phyloP scores from a whole-genome alignment of 2,113 vertebrate genomes.

The Nothocercus julius region DNA sequence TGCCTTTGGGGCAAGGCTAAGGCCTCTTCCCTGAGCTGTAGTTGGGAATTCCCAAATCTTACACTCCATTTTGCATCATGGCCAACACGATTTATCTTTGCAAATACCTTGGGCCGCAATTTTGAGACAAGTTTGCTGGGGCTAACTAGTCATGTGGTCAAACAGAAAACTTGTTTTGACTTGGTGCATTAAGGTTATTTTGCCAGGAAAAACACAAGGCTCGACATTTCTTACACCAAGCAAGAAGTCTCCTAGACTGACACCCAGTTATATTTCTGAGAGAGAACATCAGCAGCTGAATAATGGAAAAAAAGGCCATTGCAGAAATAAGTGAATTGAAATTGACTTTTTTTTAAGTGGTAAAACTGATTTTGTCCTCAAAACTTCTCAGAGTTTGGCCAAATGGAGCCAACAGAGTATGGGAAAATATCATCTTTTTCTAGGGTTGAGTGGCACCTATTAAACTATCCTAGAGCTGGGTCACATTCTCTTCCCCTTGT shows the following conservation, averaged over 20 bases:
- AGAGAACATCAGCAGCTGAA: not conserved
- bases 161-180: not conserved
- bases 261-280: not conserved
- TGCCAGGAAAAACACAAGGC: not conserved
- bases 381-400: not conserved
- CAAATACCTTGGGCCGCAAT: not conserved
- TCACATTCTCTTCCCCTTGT: not conserved
- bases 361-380: not conserved
- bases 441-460: not conserved
- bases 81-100: not conserved
- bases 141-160: not conserved
- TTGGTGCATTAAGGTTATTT: not conserved
- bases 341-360: not conserved
- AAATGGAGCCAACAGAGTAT: not conserved
- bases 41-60: not conserved
- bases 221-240: not conserved
- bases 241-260: not conserved
- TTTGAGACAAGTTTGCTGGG: not conserved
- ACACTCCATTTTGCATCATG: not conserved
- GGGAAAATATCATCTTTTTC: not conserved
- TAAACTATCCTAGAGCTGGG: not conserved
- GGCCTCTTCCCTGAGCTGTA: not conserved
- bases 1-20: not conserved
- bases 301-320: not conserved
- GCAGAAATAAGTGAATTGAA: not conserved